phyloP scores from a whole-genome alignment of 2,797 vertebrate species.

The Cyprinella venusta region DNA sequence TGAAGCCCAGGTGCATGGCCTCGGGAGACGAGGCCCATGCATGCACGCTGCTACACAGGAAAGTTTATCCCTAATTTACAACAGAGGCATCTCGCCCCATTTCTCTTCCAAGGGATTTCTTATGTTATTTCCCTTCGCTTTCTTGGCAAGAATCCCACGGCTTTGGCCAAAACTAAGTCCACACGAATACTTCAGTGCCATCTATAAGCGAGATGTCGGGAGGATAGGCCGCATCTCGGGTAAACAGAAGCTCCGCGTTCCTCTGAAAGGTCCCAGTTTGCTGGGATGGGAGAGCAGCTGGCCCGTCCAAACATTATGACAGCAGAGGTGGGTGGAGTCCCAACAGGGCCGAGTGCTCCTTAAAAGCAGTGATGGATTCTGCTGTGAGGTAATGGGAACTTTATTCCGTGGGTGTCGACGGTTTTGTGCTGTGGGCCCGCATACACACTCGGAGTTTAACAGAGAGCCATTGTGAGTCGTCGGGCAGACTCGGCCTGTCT shows the following conservation, averaged over 20 bases:
- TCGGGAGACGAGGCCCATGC: constrained; percentile 70
- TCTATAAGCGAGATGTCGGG: constrained; percentile 66
- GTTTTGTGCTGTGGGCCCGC: constrained; percentile 76
- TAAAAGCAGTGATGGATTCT: constrained; percentile 66
- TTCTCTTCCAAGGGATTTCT: constrained; percentile 60
- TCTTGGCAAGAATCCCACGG: constrained; percentile 56
- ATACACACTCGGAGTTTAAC: constrained; percentile 77
- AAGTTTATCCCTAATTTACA: constrained; percentile 79
- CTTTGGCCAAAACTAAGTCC: constrained; percentile 43
- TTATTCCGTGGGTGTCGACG: constrained; percentile 81
- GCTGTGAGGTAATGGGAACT: constrained; percentile 82
- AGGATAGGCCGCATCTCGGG: constrained; percentile 61
- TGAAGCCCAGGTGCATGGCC: constrained; percentile 82
- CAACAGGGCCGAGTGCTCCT: constrained; percentile 68
- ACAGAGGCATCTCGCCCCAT: constrained; percentile 62
- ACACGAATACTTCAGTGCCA: constrained; percentile 65
- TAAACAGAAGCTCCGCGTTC: constrained; percentile 16
- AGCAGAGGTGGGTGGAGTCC: constrained; percentile 74
- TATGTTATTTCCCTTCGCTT: constrained; percentile 70
- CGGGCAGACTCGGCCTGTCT: constrained; percentile 48
- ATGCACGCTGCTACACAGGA: constrained; percentile 69
- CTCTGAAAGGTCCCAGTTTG: constrained; percentile 44
- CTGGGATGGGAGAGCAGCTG: constrained; percentile 59
- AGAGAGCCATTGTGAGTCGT: constrained; percentile 76
- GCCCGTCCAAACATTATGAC: constrained; percentile 70